Evolutionary conservation across 2,113 vertebrate genomes (phyloP).

Genomic region (Nycticebus coucang): DNA sequence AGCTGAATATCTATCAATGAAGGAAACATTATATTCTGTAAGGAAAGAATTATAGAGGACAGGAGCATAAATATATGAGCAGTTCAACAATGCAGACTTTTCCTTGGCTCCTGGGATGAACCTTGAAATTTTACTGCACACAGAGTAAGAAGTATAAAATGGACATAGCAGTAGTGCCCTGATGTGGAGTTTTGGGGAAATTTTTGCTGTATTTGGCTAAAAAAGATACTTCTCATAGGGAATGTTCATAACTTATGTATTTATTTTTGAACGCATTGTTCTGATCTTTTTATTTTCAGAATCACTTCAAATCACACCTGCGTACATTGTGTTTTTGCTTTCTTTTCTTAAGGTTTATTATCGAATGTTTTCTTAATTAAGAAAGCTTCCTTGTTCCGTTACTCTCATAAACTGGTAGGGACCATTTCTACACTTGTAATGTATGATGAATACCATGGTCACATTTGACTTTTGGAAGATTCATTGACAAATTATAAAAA

Average conservation of each 20-base stretch:
- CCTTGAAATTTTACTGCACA: neutral
- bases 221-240: neutral
- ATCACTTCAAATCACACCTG: conserved; percentile 35
- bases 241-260: neutral
- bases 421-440: neutral
- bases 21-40: neutral
- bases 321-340: neutral
- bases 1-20: neutral
- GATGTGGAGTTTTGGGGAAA: neutral
- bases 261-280: neutral
- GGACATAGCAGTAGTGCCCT: neutral
- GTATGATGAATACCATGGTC: neutral
- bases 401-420: neutral
- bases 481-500: neutral
- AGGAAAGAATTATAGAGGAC: neutral
- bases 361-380: neutral
- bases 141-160: neutral
- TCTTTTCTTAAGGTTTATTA: neutral
- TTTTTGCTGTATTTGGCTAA: neutral
- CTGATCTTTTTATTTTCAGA: neutral
- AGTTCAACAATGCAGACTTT: neutral
- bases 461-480: neutral
- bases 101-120: neutral
- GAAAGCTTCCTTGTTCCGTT: neutral
- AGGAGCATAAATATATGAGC: neutral